Base-by-base conservation (phyloP, 1,140 invertebrate genomes). In the Brachionus manjavacas region DNA sequence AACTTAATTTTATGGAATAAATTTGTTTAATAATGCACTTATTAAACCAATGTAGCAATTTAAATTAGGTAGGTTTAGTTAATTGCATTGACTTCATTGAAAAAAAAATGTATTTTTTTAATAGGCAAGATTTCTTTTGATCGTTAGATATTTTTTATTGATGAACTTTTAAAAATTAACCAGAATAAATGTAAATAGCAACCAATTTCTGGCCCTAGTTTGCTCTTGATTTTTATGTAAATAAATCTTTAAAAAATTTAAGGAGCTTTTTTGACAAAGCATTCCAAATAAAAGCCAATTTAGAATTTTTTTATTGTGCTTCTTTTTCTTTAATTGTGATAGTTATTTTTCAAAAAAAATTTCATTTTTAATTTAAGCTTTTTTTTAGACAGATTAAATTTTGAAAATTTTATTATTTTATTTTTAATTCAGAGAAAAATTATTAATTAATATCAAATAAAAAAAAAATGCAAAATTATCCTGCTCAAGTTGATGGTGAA, bases 381-480 rank as follows among this genome's bases (percentile, higher is more conserved):
- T 28, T 64, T 0, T 64, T 23, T 20, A 60, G 20, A 60, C 8
- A 20, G 52, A 23, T 31, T 68, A 23, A 68, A 31, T 4, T 68
- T 68, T 1, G 0, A 31, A 12, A 23, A 14, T 35, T 68, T 28
- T 14, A 68, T n/a, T 14, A 68, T 2, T 28, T 25, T 31, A n/a
- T 68, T 31, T 68, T 68, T 4, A 31, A 43, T 70, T 46, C 25
- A 41, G 20, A 41, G 68, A 39, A 9, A 7, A 16, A 20, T 39
- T 20, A 39, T 35, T 39, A 16, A 7, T 14, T 3, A 11, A 16
- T 12, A 72, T 16, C 11, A 12, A 68, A 14, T 68, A 16, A 3
- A 68, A 68, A n/a, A 8, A 76, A 76, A 76, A 76, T 76, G 72
- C 72, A 76, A 76, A 49, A 20, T 25, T 76, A 49, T 49, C 43